Evolutionary conservation across 2,113 vertebrate genomes (phyloP).

Genomic region (Fregata magnificens): DNA sequence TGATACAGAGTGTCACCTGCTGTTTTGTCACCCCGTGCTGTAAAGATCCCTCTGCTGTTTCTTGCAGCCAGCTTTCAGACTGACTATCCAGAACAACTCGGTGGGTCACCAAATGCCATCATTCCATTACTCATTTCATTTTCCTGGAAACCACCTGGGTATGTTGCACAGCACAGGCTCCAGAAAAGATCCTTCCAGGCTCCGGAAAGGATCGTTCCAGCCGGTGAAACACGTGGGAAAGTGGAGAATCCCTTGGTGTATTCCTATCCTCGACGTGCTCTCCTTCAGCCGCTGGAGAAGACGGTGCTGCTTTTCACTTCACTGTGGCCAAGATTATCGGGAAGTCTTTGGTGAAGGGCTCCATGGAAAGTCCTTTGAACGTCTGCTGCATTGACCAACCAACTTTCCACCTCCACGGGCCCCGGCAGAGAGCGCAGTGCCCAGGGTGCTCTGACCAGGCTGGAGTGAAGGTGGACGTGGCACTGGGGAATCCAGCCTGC

Average conservation of each 20-base stretch:
- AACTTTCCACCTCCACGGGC: neutral
- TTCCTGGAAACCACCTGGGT: neutral
- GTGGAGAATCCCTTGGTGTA: accelerated
- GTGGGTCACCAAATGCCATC: neutral
- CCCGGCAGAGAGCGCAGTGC: neutral
- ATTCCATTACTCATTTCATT: neutral
- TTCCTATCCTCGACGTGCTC: neutral
- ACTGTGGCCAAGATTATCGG: accelerated
- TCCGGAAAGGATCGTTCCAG: neutral
- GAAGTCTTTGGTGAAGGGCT: neutral
- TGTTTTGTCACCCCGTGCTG: neutral
- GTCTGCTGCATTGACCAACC: accelerated
- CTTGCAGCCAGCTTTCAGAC: neutral
- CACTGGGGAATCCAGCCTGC: neutral
- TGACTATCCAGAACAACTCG: neutral
- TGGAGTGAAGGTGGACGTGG: neutral
- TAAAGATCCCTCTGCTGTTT: neutral
- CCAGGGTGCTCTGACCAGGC: neutral
- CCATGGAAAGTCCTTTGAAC: neutral
- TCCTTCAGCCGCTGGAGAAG: neutral
- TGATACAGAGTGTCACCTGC: neutral
- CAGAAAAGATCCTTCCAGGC: neutral
- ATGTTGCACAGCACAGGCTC: neutral
- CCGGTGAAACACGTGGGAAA: neutral
- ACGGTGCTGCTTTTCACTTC: neutral